Evolutionary conservation across 2,113 vertebrate genomes (phyloP).

Genomic region (Petaurus breviceps): DNA sequence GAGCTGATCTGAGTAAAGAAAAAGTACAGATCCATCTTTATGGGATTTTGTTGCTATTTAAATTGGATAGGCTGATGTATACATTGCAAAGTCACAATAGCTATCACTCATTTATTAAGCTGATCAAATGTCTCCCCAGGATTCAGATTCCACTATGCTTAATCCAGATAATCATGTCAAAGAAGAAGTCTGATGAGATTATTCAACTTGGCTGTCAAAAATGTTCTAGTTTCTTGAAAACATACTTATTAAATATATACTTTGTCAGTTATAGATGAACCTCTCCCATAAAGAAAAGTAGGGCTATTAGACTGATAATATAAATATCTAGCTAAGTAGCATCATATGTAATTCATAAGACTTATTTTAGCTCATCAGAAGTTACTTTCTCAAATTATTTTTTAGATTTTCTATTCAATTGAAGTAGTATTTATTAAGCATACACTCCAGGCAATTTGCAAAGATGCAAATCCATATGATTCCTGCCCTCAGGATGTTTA

Average conservation of each 20-base stretch:
- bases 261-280: not conserved
- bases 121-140: not conserved
- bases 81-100: not conserved
- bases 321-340: not conserved
- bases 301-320: not conserved
- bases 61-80: not conserved
- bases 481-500: not conserved
- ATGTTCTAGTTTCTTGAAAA: constrained; percentile 40
- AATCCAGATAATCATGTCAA: constrained; percentile 18
- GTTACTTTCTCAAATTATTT: not conserved
- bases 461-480: not conserved
- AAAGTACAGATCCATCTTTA: not conserved
- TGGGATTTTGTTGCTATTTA: not conserved
- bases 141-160: not conserved
- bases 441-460: not conserved
- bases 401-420: not conserved
- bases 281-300: not conserved
- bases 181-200: not conserved
- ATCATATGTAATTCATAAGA: not conserved
- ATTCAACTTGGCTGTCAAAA: not conserved
- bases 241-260: not conserved
- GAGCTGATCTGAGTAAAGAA: constrained; percentile 41
- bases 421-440: not conserved
- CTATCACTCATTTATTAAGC: constrained; percentile 13
- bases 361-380: not conserved